These are phyloP conservation scores for Allophyes oxyacanthae DNA, from an alignment of 2,888 invertebrate species.

Conservation along the genomic window DNA sequence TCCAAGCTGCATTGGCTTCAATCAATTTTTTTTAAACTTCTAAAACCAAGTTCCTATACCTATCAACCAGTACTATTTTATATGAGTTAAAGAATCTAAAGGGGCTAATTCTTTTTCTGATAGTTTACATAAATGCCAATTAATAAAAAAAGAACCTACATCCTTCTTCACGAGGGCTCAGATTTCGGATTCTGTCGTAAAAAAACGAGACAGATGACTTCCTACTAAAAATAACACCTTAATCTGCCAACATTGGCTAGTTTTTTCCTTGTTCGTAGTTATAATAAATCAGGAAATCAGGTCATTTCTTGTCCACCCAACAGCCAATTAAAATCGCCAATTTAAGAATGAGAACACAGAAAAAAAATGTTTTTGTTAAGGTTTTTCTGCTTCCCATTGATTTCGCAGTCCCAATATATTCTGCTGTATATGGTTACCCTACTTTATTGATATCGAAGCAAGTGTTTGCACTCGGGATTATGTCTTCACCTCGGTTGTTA, in stretches of 20 bases:
- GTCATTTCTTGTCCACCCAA: constrained; percentile 7
- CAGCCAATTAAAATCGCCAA: constrained; percentile 31
- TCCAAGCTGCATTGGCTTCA: background rate
- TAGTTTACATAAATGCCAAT: constrained; percentile 7
- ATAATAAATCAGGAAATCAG: constrained; percentile 21
- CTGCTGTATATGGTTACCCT: constrained; percentile 32
- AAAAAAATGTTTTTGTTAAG: constrained; percentile 2
- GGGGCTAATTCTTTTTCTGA: too few relatives aligned
- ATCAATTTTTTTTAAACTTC: too few relatives aligned
- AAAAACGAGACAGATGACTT: background rate
- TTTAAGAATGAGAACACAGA: constrained; percentile 6
- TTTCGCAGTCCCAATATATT: constrained; percentile 5
- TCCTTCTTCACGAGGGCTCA: background rate
- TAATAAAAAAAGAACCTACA: constrained; percentile 3
- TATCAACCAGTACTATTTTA: too few relatives aligned
- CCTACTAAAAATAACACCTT: constrained; percentile 16
- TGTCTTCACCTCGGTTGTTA: constrained; percentile 21
- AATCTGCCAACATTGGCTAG: background rate
- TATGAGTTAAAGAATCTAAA: too few relatives aligned
- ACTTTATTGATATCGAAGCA: constrained; percentile 27
- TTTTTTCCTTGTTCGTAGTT: constrained; percentile 1
- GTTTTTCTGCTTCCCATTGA: constrained; percentile 25
- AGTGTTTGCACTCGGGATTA: constrained; percentile 43
- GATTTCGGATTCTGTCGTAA: background rate
- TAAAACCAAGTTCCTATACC: too few relatives aligned